Conservation (phyloP, 2,888 invertebrate genomes). For the Macropis europaea region DNA sequence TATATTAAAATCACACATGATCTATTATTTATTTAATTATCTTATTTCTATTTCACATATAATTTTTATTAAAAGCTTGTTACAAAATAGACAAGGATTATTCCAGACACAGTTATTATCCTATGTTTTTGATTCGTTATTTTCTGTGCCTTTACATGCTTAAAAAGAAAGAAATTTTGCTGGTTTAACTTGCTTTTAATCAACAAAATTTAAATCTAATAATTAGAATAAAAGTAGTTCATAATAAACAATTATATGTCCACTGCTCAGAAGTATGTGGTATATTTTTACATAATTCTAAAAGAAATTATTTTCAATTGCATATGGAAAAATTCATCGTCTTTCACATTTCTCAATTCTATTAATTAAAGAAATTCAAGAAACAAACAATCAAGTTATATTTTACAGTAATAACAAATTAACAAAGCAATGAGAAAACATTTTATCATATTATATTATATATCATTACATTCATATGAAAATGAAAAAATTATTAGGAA, state of each 20-base stretch:
- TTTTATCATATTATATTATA: constrained; percentile 11
- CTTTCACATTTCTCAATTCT: not conserved
- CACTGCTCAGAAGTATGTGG: not conserved
- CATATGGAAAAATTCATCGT: not conserved
- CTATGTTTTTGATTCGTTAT: not conserved
- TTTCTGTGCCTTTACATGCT: not conserved
- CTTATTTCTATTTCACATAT: not conserved
- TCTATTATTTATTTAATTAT: not conserved
- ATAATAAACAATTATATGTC: not conserved
- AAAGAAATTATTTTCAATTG: not conserved
- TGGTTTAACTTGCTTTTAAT: not conserved
- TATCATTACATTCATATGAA: constrained; percentile 15
- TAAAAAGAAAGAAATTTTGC: constrained; percentile 14
- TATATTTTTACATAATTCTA: not conserved
- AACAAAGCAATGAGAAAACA: constrained; percentile 3
- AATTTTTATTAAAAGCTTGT: constrained; percentile 7
- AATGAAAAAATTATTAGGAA: constrained; percentile 15
- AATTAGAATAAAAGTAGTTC: not conserved
- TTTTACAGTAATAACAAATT: not conserved
- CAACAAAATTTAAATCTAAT: not conserved
- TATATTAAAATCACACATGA: too few relatives aligned
- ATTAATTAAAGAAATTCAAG: not conserved
- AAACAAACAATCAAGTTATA: constrained; percentile 3
- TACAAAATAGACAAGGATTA: constrained; percentile 6
- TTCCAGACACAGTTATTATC: not conserved